Evolutionary conservation across 37 sponge, comb jelly and placozoan genomes (phyloP), one percentile per base, ranked within the genome.

Genomic region (Spongilla lacustris): DNA sequence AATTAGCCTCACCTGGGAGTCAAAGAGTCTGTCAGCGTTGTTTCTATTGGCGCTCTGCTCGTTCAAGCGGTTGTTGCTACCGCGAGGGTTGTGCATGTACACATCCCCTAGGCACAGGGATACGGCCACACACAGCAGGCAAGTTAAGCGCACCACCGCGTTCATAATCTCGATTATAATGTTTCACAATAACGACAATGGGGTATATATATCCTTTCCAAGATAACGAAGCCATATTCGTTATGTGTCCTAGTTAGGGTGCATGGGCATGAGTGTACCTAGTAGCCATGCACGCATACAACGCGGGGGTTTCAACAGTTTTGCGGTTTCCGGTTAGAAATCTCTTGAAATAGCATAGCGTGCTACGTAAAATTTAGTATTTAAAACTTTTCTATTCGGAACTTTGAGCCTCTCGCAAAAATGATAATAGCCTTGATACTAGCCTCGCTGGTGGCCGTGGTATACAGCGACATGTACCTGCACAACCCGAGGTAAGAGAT

Each of bases 21-120:
- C 97, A 80, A 98, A 98, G 83, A 96, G 82, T 73, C 99, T 91
- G 86, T 98, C 97, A 9, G 87, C 99, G 84, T 98, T 98, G 34
- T 85, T 87, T 58, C 99, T 84, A 84, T 94, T 95, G 1, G 99
- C 99, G 0, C 97, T 93, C 17, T 87, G 75, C 89, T 98, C 99
- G 85, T 98, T 97, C 36, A 98, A 86, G 21, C 99, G 71, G 89
- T 99, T 99, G 92, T 99, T 99, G 80, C 95, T 94, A 29, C 99
- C 99, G 22, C 99, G 78, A 3, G 99, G 99, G 49, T 92, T 97
- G 86, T 99, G 99, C 87, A 99, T 81, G 86, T 99, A 99, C 19
- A 78, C 58, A 69, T 99, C 99, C 14, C 91, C 90, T 13, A 73
- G 66, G 24, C 50, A 73, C 69, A 75, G 69, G n/a, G 74, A 68